Evolutionary conservation across 2,888 invertebrate genomes (phyloP).

Genomic region (Pachymerium ferrugineum): DNA sequence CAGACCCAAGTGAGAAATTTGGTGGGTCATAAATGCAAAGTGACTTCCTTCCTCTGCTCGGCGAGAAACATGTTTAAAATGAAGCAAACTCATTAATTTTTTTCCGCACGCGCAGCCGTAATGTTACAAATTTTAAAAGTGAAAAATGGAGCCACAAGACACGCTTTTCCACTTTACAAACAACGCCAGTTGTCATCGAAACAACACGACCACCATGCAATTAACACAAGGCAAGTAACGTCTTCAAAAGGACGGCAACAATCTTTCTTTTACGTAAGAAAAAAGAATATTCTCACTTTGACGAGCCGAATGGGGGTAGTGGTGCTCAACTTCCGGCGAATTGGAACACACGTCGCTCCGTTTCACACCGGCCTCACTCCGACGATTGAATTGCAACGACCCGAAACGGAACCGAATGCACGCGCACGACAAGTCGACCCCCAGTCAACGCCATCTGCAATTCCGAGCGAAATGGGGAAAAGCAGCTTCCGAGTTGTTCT

Average conservation of each 20-base stretch:
- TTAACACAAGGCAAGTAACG: not conserved
- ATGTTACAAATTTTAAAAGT: not conserved
- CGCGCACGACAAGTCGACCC: too few relatives aligned
- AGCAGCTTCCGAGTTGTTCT: not conserved
- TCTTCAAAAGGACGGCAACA: too few relatives aligned
- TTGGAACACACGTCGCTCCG: too few relatives aligned
- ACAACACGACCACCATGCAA: not conserved
- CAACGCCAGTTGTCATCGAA: not conserved
- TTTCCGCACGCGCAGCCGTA: not conserved
- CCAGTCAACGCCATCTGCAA: not conserved
- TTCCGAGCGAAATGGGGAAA: not conserved
- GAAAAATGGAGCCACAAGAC: not conserved
- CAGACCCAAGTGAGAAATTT: conserved; percentile 13
- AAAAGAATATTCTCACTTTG: too few relatives aligned
- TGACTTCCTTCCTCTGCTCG: not conserved
- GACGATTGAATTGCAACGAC: not conserved
- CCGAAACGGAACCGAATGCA: not conserved
- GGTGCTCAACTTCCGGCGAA: too few relatives aligned
- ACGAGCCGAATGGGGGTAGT: too few relatives aligned
- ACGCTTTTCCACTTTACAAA: not conserved
- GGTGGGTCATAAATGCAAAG: not conserved
- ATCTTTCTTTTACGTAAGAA: too few relatives aligned
- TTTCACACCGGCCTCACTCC: not conserved
- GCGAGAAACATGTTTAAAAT: not conserved
- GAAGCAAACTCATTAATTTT: not conserved